Conservation (phyloP, 2,797 vertebrate species). For the Hypotaenidia okinawae region DNA sequence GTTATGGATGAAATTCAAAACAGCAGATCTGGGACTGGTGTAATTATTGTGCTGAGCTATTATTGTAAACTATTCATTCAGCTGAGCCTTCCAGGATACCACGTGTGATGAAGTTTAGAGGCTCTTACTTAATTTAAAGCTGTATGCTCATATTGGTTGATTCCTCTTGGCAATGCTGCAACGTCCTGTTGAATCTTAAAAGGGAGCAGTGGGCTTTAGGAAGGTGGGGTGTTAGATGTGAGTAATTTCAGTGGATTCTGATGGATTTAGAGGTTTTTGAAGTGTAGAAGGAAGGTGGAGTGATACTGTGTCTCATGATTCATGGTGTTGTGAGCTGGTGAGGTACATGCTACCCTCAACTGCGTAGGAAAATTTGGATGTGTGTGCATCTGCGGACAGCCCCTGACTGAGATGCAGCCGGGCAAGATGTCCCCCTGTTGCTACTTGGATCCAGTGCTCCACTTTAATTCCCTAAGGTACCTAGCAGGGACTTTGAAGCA, state of each 20-base stretch:
- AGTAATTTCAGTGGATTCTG: background rate
- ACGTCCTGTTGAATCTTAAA: slow-evolving; percentile 27
- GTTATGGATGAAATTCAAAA: slow-evolving; percentile 44
- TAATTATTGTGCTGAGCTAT: slow-evolving; percentile 42
- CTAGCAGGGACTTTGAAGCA: background rate
- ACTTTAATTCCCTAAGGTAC: background rate
- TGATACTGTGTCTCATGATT: background rate
- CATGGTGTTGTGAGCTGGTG: background rate
- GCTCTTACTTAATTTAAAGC: slow-evolving; percentile 51
- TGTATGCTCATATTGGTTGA: slow-evolving; percentile 6
- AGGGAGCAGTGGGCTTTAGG: background rate
- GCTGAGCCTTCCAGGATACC: slow-evolving; percentile 47
- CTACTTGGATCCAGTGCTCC: rapidly evolving
- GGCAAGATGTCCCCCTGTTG: background rate
- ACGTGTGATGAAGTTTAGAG: slow-evolving; percentile 60
- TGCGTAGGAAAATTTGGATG: background rate
- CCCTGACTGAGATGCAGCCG: rapidly evolving
- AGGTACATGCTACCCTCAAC: rapidly evolving
- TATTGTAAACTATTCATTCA: slow-evolving; percentile 25
- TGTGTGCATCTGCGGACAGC: background rate
- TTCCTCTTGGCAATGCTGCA: slow-evolving; percentile 52
- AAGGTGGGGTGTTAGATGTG: background rate
- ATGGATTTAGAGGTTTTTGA: background rate
- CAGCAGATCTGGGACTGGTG: slow-evolving; percentile 9
- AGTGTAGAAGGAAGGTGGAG: background rate